Percentiles rank a stretch among this genome's conserved stretches.
phyloP scores from a whole-genome alignment of 2,797 vertebrate species.

The Ciconia nigra region DNA sequence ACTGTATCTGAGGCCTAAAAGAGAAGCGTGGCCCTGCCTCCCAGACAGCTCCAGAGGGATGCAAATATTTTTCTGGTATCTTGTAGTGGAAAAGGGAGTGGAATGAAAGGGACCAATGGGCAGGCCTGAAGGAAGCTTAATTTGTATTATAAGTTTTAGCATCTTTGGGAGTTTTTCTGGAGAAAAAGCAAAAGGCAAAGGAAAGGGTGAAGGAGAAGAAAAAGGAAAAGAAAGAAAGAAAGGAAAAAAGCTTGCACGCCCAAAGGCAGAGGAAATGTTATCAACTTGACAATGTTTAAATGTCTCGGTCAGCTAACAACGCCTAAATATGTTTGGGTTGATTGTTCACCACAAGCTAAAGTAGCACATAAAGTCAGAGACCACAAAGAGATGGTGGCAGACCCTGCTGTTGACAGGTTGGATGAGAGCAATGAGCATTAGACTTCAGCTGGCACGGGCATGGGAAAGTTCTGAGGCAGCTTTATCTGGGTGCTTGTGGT shows the following conservation, averaged over 20 bases:
- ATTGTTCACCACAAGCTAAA: neutral
- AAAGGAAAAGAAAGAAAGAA: neutral
- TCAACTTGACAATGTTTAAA: neutral
- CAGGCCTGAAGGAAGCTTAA: neutral
- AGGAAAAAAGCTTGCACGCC: neutral
- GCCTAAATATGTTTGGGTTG: neutral
- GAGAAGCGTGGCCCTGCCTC: neutral
- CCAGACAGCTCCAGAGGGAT: neutral
- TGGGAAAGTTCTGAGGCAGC: neutral
- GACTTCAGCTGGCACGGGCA: neutral
- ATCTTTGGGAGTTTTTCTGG: neutral
- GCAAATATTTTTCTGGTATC: neutral
- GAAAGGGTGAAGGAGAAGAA: neutral
- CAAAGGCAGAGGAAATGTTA: neutral
- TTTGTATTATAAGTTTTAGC: neutral
- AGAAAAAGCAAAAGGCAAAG: neutral
- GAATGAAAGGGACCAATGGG: neutral
- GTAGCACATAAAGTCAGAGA: neutral
- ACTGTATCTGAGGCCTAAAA: neutral
- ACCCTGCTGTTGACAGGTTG: neutral
- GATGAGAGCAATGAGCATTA: neutral
- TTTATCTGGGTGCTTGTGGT: neutral
- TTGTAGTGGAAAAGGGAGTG: neutral
- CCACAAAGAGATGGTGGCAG: neutral
- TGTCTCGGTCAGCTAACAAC: neutral